A percentile compares a stretch with the other conserved stretches of the same genome.
These are phyloP conservation scores for Xerus rutilus DNA, from an alignment of 2,797 vertebrate genomes.

Conservation along the genomic window DNA sequence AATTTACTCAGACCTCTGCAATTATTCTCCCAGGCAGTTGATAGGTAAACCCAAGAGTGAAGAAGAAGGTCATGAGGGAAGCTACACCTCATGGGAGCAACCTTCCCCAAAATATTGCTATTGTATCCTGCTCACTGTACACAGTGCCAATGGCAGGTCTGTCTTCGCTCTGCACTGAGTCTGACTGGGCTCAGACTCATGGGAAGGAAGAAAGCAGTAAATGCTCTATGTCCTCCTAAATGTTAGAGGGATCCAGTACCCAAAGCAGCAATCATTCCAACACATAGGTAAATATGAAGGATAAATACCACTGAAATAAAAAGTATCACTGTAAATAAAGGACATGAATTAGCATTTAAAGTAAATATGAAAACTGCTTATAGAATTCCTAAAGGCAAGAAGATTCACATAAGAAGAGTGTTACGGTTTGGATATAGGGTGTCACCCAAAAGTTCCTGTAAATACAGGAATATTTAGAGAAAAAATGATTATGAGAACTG, in stretches of 20 bases:
- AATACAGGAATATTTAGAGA: no score
- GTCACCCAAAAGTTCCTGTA: no score
- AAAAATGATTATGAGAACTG: no score
- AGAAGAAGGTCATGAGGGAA: neutral
- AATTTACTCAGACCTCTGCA: neutral
- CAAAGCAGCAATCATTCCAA: neutral
- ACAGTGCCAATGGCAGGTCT: neutral
- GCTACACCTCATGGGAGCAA: neutral
- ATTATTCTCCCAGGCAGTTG: neutral
- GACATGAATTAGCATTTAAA: neutral
- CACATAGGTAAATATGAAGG: neutral
- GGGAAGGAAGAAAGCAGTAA: neutral
- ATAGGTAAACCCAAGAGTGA: neutral
- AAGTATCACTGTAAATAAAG: neutral
- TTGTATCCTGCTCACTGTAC: neutral
- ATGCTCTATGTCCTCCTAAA: fast-evolving
- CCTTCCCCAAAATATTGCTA: neutral
- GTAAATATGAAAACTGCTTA: neutral
- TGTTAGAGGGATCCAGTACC: neutral
- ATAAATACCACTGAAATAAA: neutral
- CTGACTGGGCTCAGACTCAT: neutral
- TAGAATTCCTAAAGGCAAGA: conserved; percentile 37
- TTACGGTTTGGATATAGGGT: no score
- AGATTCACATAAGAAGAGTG: neutral
- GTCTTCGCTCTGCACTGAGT: neutral